Base-by-base conservation (phyloP, 1,140 invertebrate species). In the Geopemphigus sp. region DNA sequence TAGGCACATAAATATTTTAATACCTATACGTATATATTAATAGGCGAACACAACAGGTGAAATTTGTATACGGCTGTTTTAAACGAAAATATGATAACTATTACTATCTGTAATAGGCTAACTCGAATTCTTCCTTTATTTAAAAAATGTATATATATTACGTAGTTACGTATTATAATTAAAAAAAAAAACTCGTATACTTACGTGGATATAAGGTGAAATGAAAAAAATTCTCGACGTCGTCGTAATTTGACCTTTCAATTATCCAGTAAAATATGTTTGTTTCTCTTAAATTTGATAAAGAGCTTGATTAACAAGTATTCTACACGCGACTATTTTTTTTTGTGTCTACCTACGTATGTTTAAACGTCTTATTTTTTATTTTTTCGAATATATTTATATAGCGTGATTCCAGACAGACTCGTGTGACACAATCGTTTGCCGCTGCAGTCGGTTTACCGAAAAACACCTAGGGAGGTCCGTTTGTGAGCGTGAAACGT, bases 381-480 rank as follows among this genome's bases (percentile, higher is more conserved):
- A 54, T 32, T 74, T 68, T 74, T 57, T 39, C 53, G 11, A 57
- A 39, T 1, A 6, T 39, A 8, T 39, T 4, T 39, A 39, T 39
- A 39, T 39, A 4, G 32, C 8, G 15, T 5, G 29, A 57, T 50
- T 59, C 57, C 39, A 76, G 73, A 76, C 66, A 26, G 66, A 70
- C 45, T 70, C 66, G 22, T 53, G 15, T 70, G 66, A 47, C 73
- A 76, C 32, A 76, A 76, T 76, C 54, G 73, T 45, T 59, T 61
- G 56, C 14, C 39, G 56, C 39, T 29, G 32, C 32, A 39, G 22
- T 39, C n/a, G 12, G 61, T 76, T 76, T 76, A 76, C 56, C 59
- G n/a, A 39, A 76, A 76, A 76, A 24, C 73, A 47, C n/a, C 73
- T 22, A 59, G 54, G 73, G 57, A 61, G 73, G 39, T 61, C 57